phyloP scores from a whole-genome alignment of 1,140 invertebrate genomes.

The Lucilia sericata region DNA sequence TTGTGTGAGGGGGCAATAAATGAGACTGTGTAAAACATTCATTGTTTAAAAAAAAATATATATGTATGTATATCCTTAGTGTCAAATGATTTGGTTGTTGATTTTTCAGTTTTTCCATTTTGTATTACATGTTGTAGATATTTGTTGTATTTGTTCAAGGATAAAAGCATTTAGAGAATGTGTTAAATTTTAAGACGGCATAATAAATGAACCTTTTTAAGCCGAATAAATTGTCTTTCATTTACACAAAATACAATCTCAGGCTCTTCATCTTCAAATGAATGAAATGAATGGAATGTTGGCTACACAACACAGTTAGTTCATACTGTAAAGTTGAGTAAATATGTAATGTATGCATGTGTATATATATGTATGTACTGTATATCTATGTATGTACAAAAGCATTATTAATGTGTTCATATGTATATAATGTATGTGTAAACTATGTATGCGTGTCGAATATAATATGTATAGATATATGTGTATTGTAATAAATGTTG shows the following conservation, averaged over 20 bases:
- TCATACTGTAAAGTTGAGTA: not conserved
- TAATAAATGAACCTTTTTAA: conserved; percentile 29
- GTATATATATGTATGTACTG: too few species aligned
- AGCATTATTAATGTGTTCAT: too few species aligned
- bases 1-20: too few species aligned
- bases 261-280: not conserved
- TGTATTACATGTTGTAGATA: not conserved
- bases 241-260: conserved; percentile 14
- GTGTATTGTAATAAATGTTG: too few species aligned
- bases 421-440: too few species aligned
- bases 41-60: too few species aligned
- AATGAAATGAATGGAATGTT: not conserved
- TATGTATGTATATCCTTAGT: too few species aligned
- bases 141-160: not conserved
- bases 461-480: too few species aligned
- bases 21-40: too few species aligned
- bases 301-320: not conserved
- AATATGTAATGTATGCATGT: too few species aligned
- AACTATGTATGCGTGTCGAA: too few species aligned
- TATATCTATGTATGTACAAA: too few species aligned
- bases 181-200: conserved; percentile 20
- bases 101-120: not conserved
- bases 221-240: conserved; percentile 4
- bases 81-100: conserved; percentile 10
- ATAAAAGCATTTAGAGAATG: conserved; percentile 26